These are phyloP conservation scores for Drosophila kikkawai DNA, from an alignment of 1,140 invertebrate species.

Conservation along the genomic window DNA sequence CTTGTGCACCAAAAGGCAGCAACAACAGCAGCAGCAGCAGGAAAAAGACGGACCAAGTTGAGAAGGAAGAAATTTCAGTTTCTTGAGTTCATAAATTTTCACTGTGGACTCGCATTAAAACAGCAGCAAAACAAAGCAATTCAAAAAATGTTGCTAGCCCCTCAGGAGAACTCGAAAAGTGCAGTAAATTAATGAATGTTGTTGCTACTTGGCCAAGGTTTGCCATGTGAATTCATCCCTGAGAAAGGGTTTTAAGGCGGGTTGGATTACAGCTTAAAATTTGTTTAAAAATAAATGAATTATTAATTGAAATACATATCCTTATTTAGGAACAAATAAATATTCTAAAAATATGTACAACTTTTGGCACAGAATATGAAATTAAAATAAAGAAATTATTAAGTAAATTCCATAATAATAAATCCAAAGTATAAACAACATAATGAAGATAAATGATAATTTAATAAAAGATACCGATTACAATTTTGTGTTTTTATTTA, in stretches of 20 bases:
- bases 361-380: too few relatives aligned
- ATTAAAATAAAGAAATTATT: too few relatives aligned
- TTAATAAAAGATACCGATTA: too few relatives aligned
- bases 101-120: conserved; percentile 62
- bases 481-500: too few relatives aligned
- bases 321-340: too few relatives aligned
- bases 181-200: conserved; percentile 81
- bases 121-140: conserved; percentile 68
- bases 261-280: neutral
- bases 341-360: too few relatives aligned
- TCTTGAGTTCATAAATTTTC: conserved; percentile 76
- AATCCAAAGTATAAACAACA: too few relatives aligned
- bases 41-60: conserved; percentile 28
- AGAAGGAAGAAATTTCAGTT: conserved; percentile 60
- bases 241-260: conserved; percentile 7
- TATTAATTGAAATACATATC: neutral
- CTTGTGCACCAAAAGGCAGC: conserved; percentile 23
- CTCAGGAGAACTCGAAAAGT: conserved; percentile 51
- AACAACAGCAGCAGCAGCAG: neutral
- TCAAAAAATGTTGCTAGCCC: conserved; percentile 41
- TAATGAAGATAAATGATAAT: too few relatives aligned
- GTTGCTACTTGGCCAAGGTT: conserved; percentile 18
- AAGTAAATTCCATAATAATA: too few relatives aligned
- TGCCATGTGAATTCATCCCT: conserved; percentile 5
- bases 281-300: too few relatives aligned